Base-by-base conservation (phyloP, 2,797 vertebrate genomes). In the Varecia variegata region DNA sequence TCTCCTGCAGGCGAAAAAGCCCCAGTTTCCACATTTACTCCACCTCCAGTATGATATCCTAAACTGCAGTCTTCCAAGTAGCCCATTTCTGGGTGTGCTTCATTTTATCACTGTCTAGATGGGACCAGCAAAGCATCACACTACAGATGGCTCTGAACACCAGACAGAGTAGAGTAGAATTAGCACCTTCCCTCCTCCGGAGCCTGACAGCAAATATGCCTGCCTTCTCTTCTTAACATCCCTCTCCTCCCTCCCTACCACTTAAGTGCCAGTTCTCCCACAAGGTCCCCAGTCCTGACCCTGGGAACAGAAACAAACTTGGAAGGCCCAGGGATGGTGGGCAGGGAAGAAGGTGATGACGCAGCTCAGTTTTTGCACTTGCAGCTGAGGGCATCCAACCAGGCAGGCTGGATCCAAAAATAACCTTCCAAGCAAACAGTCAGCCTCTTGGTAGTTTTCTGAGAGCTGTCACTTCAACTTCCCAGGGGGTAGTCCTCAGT, bases 371-470 rank as follows among this genome's bases (percentile, higher is more conserved):
- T 45, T 86, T 76, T 60, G 50, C 79, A 43, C 68, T 56, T 25
- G 32, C 7, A n/a, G 93, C 87, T 40, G 8, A 89, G 52, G 90
- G 73, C 50, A 93, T 68, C 71, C 52, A 90, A 91, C 4, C 60
- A 52, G 43, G 43, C 82, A 96, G 30, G 30, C 80, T 50, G 38
- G n/a, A 35, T 95, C 96, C 85, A 92, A 95, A 97, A 94, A 92
- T 89, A 96, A 54, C 43, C 71, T 80, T 68, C 14, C n/a, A 10
- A 68, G 50, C 88, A 88, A 92, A 76, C 30, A 90, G n/a, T 23
- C 43, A 54, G 79, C 62, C 67, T 97, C 89, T 73, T 38, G 62
- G 50, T 74, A 70, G 84, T 40, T 74, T 77, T 27, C 56, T 8
- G 0, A 38, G 76, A 90, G 62, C 10, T 32, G 86, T 62, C 27